Conservation (phyloP, 2,888 invertebrate species). For the Lasioglossum villosulum region DNA sequence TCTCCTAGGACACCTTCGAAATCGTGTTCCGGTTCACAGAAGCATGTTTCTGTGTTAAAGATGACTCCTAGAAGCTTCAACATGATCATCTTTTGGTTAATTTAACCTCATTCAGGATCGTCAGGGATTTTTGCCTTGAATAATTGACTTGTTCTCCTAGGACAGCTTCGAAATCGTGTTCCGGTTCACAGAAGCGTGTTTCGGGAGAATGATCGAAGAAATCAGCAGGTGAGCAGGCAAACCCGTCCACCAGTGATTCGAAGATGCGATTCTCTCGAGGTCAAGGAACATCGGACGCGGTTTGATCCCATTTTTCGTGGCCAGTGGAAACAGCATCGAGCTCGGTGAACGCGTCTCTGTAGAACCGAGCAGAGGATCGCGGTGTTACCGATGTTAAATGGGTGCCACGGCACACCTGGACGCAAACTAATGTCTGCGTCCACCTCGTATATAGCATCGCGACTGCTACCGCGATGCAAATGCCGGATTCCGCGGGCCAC, state of each 20-base stretch:
- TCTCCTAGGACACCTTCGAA: neutral
- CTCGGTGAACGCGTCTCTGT: neutral
- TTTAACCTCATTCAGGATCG: no score
- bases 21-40: neutral
- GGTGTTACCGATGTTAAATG: conserved; percentile 83
- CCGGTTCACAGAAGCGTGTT: neutral
- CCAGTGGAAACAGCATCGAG: neutral
- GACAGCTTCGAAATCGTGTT: neutral
- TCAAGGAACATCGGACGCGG: conserved; percentile 27
- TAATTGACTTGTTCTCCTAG: neutral
- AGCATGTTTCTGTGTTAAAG: neutral
- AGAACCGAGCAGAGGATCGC: conserved; percentile 65
- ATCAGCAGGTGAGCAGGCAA: neutral
- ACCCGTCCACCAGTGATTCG: neutral
- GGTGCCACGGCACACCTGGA: conserved; percentile 81
- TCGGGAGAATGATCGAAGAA: neutral
- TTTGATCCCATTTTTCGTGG: conserved; percentile 37
- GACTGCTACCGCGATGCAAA: conserved; percentile 80
- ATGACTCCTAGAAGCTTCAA: no score
- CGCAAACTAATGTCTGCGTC: conserved; percentile 82
- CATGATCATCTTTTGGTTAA: no score
- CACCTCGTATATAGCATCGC: conserved; percentile 69
- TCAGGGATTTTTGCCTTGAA: no score
- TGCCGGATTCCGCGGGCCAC: conserved; percentile 78
- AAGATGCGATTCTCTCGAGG: conserved; percentile 9